A percentile compares a stretch with the other conserved stretches of the same genome.
Evolutionary conservation across 2,797 vertebrate genomes (phyloP).

Genomic region (Coregonus ussuriensis): DNA sequence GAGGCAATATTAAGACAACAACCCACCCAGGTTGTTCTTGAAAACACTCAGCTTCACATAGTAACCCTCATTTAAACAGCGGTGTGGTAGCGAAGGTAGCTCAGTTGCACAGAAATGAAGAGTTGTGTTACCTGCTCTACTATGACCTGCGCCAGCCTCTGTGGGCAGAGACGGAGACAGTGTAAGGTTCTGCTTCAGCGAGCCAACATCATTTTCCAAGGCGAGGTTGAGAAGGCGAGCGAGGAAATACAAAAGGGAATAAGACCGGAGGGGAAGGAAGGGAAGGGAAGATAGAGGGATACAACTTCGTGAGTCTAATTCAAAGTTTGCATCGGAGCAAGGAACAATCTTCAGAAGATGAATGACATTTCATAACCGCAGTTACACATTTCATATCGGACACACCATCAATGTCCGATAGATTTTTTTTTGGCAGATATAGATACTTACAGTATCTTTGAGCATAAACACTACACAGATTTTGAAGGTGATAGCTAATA

Average conservation of each 20-base stretch:
- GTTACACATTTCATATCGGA: background rate
- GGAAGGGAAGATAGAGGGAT: conserved; percentile 38
- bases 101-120: conserved; percentile 37
- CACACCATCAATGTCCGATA: background rate
- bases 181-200: conserved; percentile 58
- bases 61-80: conserved; percentile 28
- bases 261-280: conserved; percentile 6
- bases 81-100: conserved; percentile 27
- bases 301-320: conserved; percentile 33
- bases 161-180: conserved; percentile 40
- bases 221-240: conserved; percentile 51
- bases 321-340: conserved; percentile 16
- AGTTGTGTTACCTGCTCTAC: conserved; percentile 22
- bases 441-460: background rate
- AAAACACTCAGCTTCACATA: background rate
- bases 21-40: background rate
- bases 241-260: conserved; percentile 28
- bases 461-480: background rate
- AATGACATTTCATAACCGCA: background rate
- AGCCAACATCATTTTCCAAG: conserved; percentile 35
- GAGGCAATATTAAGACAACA: background rate
- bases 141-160: conserved; percentile 16
- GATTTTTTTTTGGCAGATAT: conserved; percentile 32
- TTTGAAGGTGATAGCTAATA: background rate
- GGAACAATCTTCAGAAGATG: conserved; percentile 10